Evolutionary conservation across 2,797 vertebrate genomes (phyloP).

Genomic region (Jordanella pulchra): DNA sequence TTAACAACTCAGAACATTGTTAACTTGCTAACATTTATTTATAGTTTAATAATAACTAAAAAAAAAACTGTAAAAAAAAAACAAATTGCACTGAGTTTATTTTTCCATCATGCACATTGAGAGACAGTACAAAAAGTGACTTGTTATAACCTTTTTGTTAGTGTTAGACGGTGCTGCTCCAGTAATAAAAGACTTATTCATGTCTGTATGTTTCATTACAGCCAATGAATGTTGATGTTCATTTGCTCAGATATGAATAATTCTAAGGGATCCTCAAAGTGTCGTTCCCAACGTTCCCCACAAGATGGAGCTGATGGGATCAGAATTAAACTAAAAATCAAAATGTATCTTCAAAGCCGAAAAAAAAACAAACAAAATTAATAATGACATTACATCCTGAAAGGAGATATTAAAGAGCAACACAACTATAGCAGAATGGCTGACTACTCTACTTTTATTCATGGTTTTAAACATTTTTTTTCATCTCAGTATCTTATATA

Average conservation of each 20-base stretch:
- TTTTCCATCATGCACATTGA: too few species aligned
- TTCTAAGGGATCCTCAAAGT: neutral
- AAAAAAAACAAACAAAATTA: neutral
- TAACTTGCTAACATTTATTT: neutral
- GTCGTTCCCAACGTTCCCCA: conserved; percentile 43
- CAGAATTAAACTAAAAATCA: neutral
- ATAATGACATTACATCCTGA: neutral
- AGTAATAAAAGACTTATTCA: neutral
- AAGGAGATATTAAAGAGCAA: neutral
- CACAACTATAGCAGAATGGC: neutral
- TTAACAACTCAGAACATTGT: neutral
- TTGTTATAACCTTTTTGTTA: neutral
- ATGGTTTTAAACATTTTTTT: neutral
- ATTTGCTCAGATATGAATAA: neutral
- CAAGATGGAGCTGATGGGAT: conserved; percentile 57
- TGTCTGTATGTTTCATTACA: neutral
- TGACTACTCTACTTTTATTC: too few species aligned
- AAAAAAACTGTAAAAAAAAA: neutral
- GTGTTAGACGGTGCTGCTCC: neutral
- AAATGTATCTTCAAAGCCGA: neutral
- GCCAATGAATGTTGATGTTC: too few species aligned
- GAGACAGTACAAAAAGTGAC: neutral
- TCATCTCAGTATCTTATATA: neutral
- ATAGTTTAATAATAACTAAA: neutral
- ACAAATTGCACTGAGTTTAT: neutral